These are phyloP conservation scores for Lapara coniferarum DNA, from an alignment of 2,888 invertebrate species.

Conservation along the genomic window DNA sequence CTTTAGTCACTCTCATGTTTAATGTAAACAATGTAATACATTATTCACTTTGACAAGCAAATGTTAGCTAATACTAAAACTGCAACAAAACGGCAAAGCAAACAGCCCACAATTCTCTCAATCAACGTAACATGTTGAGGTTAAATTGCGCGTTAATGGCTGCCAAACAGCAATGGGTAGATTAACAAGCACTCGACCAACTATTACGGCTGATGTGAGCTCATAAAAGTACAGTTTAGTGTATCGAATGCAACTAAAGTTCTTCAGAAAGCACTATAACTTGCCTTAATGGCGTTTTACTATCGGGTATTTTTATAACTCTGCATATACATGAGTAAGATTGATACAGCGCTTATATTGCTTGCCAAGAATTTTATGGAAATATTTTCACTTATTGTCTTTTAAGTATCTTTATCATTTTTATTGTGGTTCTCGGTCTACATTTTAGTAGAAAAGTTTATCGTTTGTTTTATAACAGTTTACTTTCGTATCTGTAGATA, in stretches of 20 bases:
- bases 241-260: constrained; percentile 38
- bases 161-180: constrained; percentile 44
- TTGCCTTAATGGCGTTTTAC: constrained; percentile 29
- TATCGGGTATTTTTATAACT: constrained; percentile 35
- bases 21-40: background rate
- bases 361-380: constrained; percentile 9
- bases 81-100: background rate
- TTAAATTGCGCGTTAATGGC: constrained; percentile 44
- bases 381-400: background rate
- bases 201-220: constrained; percentile 44
- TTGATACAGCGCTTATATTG: constrained; percentile 3
- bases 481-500: background rate
- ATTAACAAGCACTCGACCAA: constrained; percentile 46
- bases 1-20: too few species aligned
- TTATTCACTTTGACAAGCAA: background rate
- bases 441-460: background rate
- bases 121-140: constrained; percentile 35
- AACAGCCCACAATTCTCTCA: constrained; percentile 16
- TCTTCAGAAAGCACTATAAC: constrained; percentile 32
- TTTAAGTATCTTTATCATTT: background rate
- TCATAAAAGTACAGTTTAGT: constrained; percentile 48
- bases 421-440: background rate
- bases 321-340: constrained; percentile 3
- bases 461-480: too few species aligned
- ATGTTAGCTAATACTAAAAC: constrained; percentile 4